phyloP scores from a whole-genome alignment of 2,113 vertebrate genomes.

The Hippocampus barbouri region DNA sequence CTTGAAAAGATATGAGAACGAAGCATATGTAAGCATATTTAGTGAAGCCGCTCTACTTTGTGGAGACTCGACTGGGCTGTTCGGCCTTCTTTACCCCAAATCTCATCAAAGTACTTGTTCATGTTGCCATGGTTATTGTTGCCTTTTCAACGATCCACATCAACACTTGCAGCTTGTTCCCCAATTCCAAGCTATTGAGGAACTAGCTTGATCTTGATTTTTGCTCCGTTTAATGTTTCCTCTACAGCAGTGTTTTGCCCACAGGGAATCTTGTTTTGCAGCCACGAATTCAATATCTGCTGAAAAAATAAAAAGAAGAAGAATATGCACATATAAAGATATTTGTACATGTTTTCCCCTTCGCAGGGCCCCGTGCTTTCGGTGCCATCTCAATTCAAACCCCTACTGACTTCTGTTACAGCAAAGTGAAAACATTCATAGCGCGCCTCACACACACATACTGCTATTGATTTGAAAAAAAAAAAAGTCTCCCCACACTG shows the following conservation, averaged over 20 bases:
- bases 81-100: conserved; percentile 4
- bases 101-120: conserved; percentile 5
- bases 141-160: conserved; percentile 13
- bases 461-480: conserved; percentile 8
- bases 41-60: conserved; percentile 17
- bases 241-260: background rate
- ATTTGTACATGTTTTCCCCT: background rate
- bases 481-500: background rate
- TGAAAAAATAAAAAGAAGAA: background rate
- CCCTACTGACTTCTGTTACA: background rate
- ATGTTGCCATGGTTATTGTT: conserved; percentile 20
- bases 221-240: background rate
- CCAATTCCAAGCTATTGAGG: background rate
- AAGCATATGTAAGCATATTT: conserved; percentile 30
- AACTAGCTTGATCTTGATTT: background rate
- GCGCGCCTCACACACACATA: background rate
- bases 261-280: background rate
- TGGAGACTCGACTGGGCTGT: conserved; percentile 14
- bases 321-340: background rate
- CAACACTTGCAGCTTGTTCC: conserved; percentile 4
- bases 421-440: background rate
- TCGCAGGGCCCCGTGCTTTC: background rate
- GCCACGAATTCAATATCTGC: background rate
- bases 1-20: conserved; percentile 20
- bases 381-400: background rate